These are phyloP conservation scores for Paracyprichromis sp. DNA, from an alignment of 2,113 vertebrate genomes.

Conservation along the genomic window DNA sequence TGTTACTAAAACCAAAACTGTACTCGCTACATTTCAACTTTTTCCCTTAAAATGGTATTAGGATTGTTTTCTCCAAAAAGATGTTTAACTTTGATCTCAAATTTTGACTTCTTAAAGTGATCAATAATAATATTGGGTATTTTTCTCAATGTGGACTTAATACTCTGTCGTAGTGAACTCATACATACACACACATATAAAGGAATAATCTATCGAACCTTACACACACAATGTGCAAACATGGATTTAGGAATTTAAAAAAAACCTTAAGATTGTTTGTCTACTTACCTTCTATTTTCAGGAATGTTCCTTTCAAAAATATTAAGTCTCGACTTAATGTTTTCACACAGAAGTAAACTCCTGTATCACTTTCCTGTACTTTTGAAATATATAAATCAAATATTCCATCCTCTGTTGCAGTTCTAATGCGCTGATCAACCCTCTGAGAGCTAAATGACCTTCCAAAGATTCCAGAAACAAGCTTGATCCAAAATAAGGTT, in stretches of 20 bases:
- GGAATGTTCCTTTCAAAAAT: too few species aligned
- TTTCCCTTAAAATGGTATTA: rapidly evolving
- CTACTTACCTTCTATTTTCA: too few species aligned
- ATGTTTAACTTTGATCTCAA: not conserved
- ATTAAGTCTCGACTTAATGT: too few species aligned
- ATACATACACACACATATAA: not conserved
- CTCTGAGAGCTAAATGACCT: too few species aligned
- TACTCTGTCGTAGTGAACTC: rapidly evolving
- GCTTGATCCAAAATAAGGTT: too few species aligned
- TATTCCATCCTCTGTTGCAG: too few species aligned
- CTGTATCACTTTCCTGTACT: too few species aligned
- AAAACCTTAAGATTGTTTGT: not conserved
- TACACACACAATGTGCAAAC: not conserved
- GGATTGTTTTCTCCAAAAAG: not conserved
- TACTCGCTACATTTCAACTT: rapidly evolving
- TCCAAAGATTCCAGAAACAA: too few species aligned
- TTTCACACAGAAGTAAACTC: too few species aligned
- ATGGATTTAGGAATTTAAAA: not conserved
- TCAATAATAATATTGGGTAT: not conserved
- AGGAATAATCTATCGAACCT: rapidly evolving
- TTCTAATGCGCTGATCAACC: too few species aligned
- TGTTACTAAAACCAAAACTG: not conserved
- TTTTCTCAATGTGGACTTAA: not conserved
- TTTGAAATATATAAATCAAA: too few species aligned
- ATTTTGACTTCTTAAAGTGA: not conserved